Conservation (phyloP, 2,797 vertebrate genomes). For the Phyllotis vaccarum region DNA sequence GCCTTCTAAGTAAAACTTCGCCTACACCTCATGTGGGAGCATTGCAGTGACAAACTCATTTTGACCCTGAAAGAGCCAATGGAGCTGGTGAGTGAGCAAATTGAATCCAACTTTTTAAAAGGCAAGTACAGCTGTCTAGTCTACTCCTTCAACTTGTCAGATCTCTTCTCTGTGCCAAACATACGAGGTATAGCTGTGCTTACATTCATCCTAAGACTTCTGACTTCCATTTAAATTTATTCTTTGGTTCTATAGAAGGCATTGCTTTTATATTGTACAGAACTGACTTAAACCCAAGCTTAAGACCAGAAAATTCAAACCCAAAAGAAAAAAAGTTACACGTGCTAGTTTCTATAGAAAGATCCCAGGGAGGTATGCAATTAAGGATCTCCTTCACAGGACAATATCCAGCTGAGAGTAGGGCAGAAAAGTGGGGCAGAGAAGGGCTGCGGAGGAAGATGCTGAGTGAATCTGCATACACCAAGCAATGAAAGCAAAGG, state of each 20-base stretch:
- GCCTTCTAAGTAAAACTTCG: no score
- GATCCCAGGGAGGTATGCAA: neutral
- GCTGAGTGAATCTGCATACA: neutral
- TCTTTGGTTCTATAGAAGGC: neutral
- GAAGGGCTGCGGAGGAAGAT: neutral
- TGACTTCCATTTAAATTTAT: neutral
- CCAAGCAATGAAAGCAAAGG: neutral
- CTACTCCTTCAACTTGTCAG: neutral
- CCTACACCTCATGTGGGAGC: no score
- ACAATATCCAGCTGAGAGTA: neutral
- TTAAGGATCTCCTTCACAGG: neutral
- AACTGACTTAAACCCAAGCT: neutral
- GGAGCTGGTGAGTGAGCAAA: neutral
- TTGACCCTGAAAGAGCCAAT: accelerated
- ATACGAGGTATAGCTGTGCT: neutral
- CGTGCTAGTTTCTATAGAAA: neutral
- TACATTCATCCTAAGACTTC: neutral
- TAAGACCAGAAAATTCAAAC: slow-evolving; percentile 6
- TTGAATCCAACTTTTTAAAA: no score
- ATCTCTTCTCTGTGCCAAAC: neutral
- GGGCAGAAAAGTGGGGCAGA: neutral
- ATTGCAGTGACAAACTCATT: neutral
- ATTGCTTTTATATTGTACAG: neutral
- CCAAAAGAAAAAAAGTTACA: neutral
- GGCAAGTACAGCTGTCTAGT: neutral